Conservation (phyloP, 1,140 invertebrate genomes). For the Lordiphosa stackelbergi region DNA sequence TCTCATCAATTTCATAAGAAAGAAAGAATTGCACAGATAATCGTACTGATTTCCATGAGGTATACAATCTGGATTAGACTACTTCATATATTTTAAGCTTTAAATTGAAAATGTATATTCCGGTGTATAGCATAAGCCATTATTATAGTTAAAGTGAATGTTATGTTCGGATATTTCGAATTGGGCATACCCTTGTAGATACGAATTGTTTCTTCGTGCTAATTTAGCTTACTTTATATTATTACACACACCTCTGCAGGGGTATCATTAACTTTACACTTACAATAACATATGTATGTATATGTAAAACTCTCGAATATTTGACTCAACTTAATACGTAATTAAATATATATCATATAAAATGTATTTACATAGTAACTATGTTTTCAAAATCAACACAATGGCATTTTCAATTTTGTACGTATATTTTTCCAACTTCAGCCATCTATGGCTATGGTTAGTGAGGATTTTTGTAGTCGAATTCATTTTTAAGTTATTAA, state of each 20-base stretch:
- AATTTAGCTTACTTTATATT: not conserved
- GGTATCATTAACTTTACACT: constrained; percentile 11
- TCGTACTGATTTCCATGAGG: no score
- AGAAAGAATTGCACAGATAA: no score
- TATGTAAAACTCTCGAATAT: constrained; percentile 47
- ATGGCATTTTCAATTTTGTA: constrained; percentile 5
- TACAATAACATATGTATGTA: constrained; percentile 15
- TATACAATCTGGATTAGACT: no score
- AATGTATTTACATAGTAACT: constrained; percentile 44
- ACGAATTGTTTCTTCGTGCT: not conserved
- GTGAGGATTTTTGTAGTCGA: no score
- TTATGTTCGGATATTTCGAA: constrained; percentile 21
- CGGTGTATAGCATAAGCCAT: constrained; percentile 35
- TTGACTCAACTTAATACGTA: constrained; percentile 66
- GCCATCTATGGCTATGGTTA: no score
- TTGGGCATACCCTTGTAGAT: constrained; percentile 2
- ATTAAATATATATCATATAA: constrained; percentile 59
- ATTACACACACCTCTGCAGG: constrained; percentile 5
- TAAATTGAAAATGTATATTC: constrained; percentile 10
- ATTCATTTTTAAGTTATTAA: no score
- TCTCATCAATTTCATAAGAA: no score
- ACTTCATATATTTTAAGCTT: no score
- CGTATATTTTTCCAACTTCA: no score
- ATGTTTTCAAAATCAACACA: constrained; percentile 48
- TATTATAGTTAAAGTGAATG: constrained; percentile 17